These are phyloP conservation scores for Chiloscyllium punctatum DNA, from an alignment of 2,797 vertebrate genomes.

Conservation along the genomic window DNA sequence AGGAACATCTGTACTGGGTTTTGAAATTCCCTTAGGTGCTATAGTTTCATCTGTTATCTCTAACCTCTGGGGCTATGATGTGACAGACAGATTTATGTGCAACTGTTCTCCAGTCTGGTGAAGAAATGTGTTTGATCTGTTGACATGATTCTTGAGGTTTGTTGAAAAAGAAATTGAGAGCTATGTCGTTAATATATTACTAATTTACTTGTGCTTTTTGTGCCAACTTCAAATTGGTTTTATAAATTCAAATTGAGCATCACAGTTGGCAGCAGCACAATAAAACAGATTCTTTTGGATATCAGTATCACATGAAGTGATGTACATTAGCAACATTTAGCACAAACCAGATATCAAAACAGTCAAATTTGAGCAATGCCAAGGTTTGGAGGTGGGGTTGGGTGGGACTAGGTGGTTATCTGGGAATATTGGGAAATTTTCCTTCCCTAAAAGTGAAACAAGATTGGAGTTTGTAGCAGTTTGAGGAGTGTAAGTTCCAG, in stretches of 20 bases:
- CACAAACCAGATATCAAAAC: not conserved
- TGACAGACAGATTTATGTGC: conserved; percentile 16
- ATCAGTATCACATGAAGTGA: not conserved
- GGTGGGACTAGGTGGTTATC: no score
- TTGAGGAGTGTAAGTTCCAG: not conserved
- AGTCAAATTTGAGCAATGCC: not conserved
- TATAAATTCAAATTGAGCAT: not conserved
- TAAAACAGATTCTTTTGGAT: not conserved
- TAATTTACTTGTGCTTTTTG: not conserved
- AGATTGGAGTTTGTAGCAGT: not conserved
- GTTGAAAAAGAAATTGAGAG: not conserved
- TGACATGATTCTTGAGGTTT: not conserved
- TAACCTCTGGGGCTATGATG: not conserved
- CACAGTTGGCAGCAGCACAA: not conserved
- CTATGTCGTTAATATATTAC: not conserved
- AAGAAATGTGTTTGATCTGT: not conserved
- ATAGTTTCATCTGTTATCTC: not conserved
- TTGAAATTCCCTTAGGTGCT: not conserved
- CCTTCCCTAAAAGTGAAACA: not conserved
- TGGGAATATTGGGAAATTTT: not conserved
- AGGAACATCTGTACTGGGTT: conserved; percentile 18
- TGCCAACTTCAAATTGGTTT: not conserved
- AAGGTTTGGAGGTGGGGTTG: not conserved
- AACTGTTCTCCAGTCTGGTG: not conserved
- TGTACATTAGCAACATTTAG: not conserved